Percentiles rank a stretch among this genome's conserved stretches.
phyloP scores from a whole-genome alignment of 2,797 vertebrate species.

The Sandelia bainsii region DNA sequence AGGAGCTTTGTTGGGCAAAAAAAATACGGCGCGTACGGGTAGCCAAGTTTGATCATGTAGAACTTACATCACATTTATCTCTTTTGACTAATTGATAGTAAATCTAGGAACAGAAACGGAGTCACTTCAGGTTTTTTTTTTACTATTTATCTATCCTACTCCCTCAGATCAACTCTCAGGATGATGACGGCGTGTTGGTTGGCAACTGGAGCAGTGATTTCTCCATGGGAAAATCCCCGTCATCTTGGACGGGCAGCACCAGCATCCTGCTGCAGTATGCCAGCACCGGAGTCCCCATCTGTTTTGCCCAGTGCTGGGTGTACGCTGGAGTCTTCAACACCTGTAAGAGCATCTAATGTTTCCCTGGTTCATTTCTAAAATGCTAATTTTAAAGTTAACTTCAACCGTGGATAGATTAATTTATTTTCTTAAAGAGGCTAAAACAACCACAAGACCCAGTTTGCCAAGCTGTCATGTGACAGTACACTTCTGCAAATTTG shows the following conservation, averaged over 20 bases:
- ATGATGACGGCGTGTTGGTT: conserved; percentile 89
- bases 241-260: conserved; percentile 91
- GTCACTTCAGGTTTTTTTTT: no score
- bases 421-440: no score
- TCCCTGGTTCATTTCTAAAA: neutral
- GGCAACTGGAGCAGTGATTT: conserved; percentile 90
- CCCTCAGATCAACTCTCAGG: conserved; percentile 89
- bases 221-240: conserved; percentile 83
- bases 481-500: no score
- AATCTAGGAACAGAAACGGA: no score
- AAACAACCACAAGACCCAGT: neutral
- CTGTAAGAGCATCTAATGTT: conserved; percentile 80
- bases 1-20: no score
- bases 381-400: neutral
- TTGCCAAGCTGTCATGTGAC: no score
- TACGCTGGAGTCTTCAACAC: conserved; percentile 94
- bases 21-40: no score
- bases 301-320: conserved; percentile 95
- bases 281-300: conserved; percentile 79
- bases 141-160: no score
- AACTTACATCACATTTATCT: no score
- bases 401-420: no score
- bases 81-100: no score
- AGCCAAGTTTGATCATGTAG: no score
- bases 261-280: conserved; percentile 88